Evolutionary conservation across 2,888 invertebrate genomes (phyloP), one percentile per base, ranked within the genome.

Genomic region (Caenorhabditis sp.): DNA sequence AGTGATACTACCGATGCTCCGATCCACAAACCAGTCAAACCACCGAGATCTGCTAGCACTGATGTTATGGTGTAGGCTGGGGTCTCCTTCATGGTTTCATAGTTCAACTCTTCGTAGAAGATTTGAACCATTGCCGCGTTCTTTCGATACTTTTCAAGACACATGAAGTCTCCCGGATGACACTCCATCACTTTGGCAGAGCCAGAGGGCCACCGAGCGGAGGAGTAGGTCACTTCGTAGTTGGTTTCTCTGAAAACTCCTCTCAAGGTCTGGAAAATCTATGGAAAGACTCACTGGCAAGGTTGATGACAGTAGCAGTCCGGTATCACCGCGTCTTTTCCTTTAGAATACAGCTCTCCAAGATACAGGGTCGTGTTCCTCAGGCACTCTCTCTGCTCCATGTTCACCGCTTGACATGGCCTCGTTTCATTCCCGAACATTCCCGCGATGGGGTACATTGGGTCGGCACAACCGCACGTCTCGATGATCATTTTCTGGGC

Each of bases 61-160:
- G 89, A 89, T 0, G 87, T 88, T 24, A 90, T 38, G 22, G 88
- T 86, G 73, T 92, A 92, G 8, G 91, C 91, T 8, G 89, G 90
- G 26, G 86, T 89, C 66, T 92, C 92, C 19, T 86, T 82, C 81
- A 92, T 81, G 19, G 90, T 91, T 82, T 92, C 92, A 79, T 90
- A 92, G 83, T 92, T 92, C 59, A 92, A 82, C 77, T 92, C 92
- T 72, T 92, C 92, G 70, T 92, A 92, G 80, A 92, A 92, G 7
- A 92, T 90, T 82, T 92, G 92, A n/a, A 92, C 85, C 90, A 92
- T 90, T 8, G 92, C 92, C 5, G 92, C 91, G 51, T 92, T 92
- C 54, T 88, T 89, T 26, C 91, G 80, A 68, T 92, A 92, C 70
- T 91, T 90, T 66, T 92, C 91, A 28, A 91, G 84, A 76, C 91